A percentile compares a stretch with the other conserved stretches of the same genome.
These are phyloP conservation scores for Distichodus sexfasciatus DNA, from an alignment of 2,797 vertebrate species.

Conservation along the genomic window DNA sequence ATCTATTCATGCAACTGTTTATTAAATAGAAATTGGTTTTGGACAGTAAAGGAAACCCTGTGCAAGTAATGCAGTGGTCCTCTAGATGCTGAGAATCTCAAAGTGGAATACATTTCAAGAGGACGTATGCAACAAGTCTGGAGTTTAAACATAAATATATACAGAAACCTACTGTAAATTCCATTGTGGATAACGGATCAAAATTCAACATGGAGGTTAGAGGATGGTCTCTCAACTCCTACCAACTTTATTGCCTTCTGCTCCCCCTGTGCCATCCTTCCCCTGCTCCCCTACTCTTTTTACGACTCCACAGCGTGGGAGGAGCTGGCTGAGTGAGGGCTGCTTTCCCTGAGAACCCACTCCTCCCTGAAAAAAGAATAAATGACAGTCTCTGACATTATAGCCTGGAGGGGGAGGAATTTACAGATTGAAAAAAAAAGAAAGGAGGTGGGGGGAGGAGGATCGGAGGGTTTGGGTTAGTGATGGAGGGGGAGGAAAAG, in stretches of 20 bases:
- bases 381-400: conserved; percentile 55
- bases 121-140: too few species aligned
- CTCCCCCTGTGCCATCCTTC: background rate
- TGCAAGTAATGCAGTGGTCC: background rate
- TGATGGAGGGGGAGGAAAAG: conserved; percentile 31
- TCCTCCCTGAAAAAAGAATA: conserved; percentile 37
- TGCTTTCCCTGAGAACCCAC: conserved; percentile 2
- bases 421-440: conserved; percentile 50
- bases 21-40: too few species aligned
- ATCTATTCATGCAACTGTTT: too few species aligned
- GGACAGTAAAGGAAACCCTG: background rate
- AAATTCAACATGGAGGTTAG: too few species aligned
- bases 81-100: too few species aligned
- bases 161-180: too few species aligned
- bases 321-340: background rate
- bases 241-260: background rate
- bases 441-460: conserved; percentile 19
- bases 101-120: too few species aligned
- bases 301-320: background rate
- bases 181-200: too few species aligned
- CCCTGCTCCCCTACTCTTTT: background rate
- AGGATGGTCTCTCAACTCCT: too few species aligned
- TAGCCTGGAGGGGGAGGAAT: conserved; percentile 63
- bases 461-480: conserved; percentile 38
- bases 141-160: too few species aligned